phyloP scores from a whole-genome alignment of 1,140 invertebrate genomes.

The Belonocnema kinseyi region DNA sequence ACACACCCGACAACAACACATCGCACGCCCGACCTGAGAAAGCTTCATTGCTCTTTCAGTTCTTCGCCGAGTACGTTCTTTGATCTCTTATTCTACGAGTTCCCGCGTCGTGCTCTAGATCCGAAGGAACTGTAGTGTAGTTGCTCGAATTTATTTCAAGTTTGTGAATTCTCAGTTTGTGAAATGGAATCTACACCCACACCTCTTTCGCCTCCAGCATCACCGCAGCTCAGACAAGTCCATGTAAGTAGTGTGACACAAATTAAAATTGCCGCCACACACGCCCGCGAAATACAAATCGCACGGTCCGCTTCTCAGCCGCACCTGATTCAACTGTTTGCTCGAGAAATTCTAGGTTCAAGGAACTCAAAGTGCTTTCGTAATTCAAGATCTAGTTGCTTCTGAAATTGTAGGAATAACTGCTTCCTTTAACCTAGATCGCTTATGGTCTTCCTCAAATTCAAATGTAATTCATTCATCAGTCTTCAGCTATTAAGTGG shows the following conservation, averaged over 20 bases:
- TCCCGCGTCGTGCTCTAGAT: constrained; percentile 18
- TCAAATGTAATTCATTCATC: neutral
- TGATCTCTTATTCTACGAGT: constrained; percentile 3
- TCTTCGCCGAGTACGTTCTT: constrained; percentile 48
- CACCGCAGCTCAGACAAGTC: constrained; percentile 75
- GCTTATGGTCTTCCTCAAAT: constrained; percentile 13
- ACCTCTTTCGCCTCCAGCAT: constrained; percentile 78
- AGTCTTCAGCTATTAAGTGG: constrained; percentile 11
- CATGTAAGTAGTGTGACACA: constrained; percentile 72
- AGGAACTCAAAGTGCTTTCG: neutral
- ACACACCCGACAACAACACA: constrained; percentile 50
- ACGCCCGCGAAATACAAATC: constrained; percentile 62
- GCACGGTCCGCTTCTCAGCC: neutral
- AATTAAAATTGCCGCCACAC: constrained; percentile 56
- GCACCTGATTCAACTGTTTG: constrained; percentile 5
- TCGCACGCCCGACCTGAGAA: constrained; percentile 61
- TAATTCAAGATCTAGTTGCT: neutral
- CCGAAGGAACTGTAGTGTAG: constrained; percentile 34
- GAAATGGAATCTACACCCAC: constrained; percentile 58
- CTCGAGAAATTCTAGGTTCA: neutral
- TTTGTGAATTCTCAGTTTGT: constrained; percentile 2
- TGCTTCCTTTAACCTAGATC: neutral
- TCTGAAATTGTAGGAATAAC: neutral
- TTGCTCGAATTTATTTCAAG: constrained; percentile 32
- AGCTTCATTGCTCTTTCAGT: constrained; percentile 65